These are phyloP conservation scores for Eucriotettix oculatus DNA, from an alignment of 2,888 invertebrate species.

Conservation along the genomic window DNA sequence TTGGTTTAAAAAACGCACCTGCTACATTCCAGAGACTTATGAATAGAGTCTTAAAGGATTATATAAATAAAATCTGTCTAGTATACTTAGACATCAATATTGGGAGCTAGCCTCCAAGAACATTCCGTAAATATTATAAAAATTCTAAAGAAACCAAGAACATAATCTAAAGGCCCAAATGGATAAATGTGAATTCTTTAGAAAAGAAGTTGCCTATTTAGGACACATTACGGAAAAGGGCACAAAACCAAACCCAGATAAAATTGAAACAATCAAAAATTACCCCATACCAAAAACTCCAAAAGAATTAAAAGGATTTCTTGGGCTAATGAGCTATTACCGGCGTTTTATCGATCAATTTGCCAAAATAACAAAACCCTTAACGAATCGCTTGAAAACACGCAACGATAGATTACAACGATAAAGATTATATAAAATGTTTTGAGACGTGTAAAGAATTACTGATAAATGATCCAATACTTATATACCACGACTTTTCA, in stretches of 20 bases:
- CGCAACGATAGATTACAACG: too few species aligned
- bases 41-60: neutral
- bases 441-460: too few species aligned
- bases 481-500: too few species aligned
- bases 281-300: neutral
- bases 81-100: neutral
- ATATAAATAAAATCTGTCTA: neutral
- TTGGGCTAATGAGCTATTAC: too few species aligned
- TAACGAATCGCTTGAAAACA: too few species aligned
- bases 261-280: neutral
- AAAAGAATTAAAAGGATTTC: neutral
- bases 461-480: too few species aligned
- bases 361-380: too few species aligned
- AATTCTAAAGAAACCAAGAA: neutral
- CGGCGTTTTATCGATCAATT: too few species aligned
- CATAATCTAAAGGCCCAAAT: neutral
- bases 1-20: neutral
- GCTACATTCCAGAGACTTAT: neutral
- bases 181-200: neutral
- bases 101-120: neutral
- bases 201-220: neutral
- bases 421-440: too few species aligned
- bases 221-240: neutral
- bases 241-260: neutral
- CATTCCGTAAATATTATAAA: neutral